Percentiles rank a stretch among this genome's conserved stretches.
These are phyloP conservation scores for Sebastes iracundus DNA, from an alignment of 2,797 vertebrate genomes.

Conservation along the genomic window DNA sequence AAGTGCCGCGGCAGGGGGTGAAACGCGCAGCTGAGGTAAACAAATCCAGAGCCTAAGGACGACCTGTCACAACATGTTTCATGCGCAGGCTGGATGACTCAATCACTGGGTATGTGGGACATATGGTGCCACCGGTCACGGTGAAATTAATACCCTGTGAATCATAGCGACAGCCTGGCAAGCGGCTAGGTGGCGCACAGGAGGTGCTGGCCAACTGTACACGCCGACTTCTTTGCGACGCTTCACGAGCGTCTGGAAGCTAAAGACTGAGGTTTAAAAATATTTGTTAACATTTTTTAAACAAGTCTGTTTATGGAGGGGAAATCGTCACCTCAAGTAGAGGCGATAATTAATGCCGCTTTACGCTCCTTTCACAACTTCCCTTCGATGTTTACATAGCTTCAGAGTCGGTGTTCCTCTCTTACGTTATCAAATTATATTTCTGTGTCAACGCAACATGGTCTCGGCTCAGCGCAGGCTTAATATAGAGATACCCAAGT, in stretches of 20 bases:
- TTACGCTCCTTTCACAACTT: background rate
- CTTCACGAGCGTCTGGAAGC: background rate
- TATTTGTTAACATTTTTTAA: background rate
- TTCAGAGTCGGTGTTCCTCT: conserved; percentile 25
- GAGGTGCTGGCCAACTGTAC: conserved; percentile 7
- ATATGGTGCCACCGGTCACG: conserved; percentile 67
- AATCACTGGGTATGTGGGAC: conserved; percentile 65
- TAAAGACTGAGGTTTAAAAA: background rate
- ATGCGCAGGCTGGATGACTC: conserved; percentile 60
- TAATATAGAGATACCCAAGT: conserved; percentile 72
- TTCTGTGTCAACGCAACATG: conserved; percentile 57
- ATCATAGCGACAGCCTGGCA: conserved; percentile 21
- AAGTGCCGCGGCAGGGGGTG: conserved; percentile 51
- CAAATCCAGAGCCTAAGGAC: conserved; percentile 51
- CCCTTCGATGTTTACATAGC: conserved; percentile 30
- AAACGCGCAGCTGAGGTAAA: conserved; percentile 59
- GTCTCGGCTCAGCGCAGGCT: conserved; percentile 54
- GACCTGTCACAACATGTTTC: conserved; percentile 76
- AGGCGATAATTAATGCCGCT: conserved; percentile 15
- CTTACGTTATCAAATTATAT: conserved; percentile 42
- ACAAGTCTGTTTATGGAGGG: background rate
- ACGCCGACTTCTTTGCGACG: background rate
- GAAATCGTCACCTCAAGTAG: background rate
- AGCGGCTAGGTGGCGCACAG: conserved; percentile 39
- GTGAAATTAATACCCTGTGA: conserved; percentile 59